Base-by-base conservation (phyloP, 2,797 vertebrate species). In the Sebastes kiyomatsui region DNA sequence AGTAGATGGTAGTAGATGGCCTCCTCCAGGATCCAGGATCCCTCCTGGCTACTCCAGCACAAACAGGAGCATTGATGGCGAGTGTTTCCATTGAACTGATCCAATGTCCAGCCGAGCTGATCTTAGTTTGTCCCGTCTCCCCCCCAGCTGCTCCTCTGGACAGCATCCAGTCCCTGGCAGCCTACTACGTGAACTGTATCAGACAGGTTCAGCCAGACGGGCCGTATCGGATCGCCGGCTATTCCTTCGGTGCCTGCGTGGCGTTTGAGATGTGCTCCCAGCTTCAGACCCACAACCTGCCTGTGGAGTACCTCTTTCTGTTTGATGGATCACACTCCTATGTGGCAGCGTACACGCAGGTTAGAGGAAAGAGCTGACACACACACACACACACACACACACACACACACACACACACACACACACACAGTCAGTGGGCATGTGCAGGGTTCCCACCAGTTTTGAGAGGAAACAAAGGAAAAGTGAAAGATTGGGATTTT, bases 261-360 rank as follows among this genome's bases (percentile, higher is more conserved):
- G 99, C 99, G 25, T 99, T 99, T 75, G 99, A 99, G 92, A 99
- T 99, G 95, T 98, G 97, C 86, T 97, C 96, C 7, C 98, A 99
- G 87, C 96, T 99, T 80, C 97, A 99, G 94, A 91, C 81, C 4
- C 96, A 95, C 67, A 94, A 95, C 42, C 93, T 89, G 2, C 18
- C 93, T 1, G 95, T 97, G 88, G 97, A 99, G 86, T 95, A 90
- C 86, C 96, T 99, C 9, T 97, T 99, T 83, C 93, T 99, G 69
- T 96, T 99, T 2, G 99, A 99, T 7, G 99, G 99, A 5, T 99
- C 99, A 0, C 99, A 97, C 91, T 95, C 97, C 7, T 99, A 96
- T 0, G 98, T 99, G 84, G 96, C 98, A 66, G 98, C 98, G 0
- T 97, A 99, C 81, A 99, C 97, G 2, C 97, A 98, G 97, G 99